A percentile compares a stretch with the other conserved stretches of the same genome.
phyloP scores from a whole-genome alignment of 2,888 invertebrate species.

The Philaethria dido region DNA sequence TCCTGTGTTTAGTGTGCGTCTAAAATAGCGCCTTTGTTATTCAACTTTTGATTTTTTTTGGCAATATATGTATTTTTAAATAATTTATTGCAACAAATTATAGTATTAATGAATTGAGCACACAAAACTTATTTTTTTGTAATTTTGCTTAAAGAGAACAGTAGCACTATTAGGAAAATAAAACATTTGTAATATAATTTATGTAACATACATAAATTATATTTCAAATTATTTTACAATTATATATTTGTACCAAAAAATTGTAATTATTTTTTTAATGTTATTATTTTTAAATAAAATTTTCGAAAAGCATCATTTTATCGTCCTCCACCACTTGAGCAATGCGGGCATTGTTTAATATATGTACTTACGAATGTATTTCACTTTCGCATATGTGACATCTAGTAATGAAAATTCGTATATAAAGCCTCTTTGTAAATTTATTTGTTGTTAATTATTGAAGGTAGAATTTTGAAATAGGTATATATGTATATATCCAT shows the following conservation, averaged over 20 bases:
- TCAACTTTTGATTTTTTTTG: background rate
- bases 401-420: slow-evolving; percentile 8
- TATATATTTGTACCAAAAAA: background rate
- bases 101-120: too few species aligned
- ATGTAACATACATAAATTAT: too few species aligned
- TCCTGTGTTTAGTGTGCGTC: slow-evolving; percentile 55
- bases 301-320: slow-evolving; percentile 62
- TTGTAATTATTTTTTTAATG: background rate
- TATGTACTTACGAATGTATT: slow-evolving; percentile 63
- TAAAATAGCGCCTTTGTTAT: slow-evolving; percentile 64
- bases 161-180: too few species aligned
- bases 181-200: too few species aligned
- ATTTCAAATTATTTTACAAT: too few species aligned
- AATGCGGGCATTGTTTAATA: slow-evolving; percentile 76
- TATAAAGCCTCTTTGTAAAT: background rate
- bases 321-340: slow-evolving; percentile 64
- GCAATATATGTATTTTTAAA: background rate
- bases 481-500: background rate
- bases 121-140: too few species aligned
- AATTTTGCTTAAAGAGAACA: too few species aligned
- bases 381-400: slow-evolving; percentile 17
- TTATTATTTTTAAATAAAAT: background rate
- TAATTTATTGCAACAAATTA: background rate
- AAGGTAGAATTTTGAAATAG: background rate
- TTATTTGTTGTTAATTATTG: background rate